phyloP scores from a whole-genome alignment of 2,888 invertebrate genomes.

The Drymonia ruficornis region DNA sequence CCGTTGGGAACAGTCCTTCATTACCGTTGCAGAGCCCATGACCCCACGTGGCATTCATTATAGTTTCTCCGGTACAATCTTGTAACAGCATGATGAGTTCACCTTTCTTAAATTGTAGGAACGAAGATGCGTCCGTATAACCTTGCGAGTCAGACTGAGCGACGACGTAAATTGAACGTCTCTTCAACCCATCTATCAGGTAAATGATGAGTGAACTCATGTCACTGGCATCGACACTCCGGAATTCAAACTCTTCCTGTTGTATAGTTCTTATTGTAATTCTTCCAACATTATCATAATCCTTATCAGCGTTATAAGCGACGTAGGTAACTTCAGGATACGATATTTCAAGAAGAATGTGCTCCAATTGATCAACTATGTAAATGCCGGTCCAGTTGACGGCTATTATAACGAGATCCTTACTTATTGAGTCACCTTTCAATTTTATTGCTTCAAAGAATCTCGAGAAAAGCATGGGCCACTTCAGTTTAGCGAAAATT shows the following conservation, averaged over 20 bases:
- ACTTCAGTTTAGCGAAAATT: slow-evolving; percentile 94
- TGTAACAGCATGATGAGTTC: slow-evolving; percentile 93
- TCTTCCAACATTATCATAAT: slow-evolving; percentile 83
- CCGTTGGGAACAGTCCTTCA: slow-evolving; percentile 93
- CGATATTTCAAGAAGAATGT: slow-evolving; percentile 93
- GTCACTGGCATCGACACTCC: slow-evolving; percentile 94
- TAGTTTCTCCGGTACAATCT: slow-evolving; percentile 89
- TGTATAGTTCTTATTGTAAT: slow-evolving; percentile 93
- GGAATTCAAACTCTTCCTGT: slow-evolving; percentile 95
- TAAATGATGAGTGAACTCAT: slow-evolving; percentile 92
- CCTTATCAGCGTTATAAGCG: slow-evolving; percentile 81
- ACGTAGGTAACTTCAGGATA: slow-evolving; percentile 95
- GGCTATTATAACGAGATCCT: slow-evolving; percentile 93
- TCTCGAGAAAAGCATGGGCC: slow-evolving; percentile 97
- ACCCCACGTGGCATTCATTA: slow-evolving; percentile 90
- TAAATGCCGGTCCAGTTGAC: slow-evolving; percentile 97
- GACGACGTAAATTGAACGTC: slow-evolving; percentile 93
- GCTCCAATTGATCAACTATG: slow-evolving; percentile 96
- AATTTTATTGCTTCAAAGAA: slow-evolving; percentile 96
- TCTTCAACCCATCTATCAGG: slow-evolving; percentile 94
- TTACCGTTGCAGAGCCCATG: slow-evolving; percentile 88
- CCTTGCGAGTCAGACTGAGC: slow-evolving; percentile 87
- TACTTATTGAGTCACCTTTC: slow-evolving; percentile 87
- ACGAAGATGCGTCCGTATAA: slow-evolving; percentile 82
- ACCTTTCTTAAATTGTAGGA: slow-evolving; percentile 87